A percentile compares a stretch with the other conserved stretches of the same genome.
These are phyloP conservation scores for Poecilia gillii DNA, from an alignment of 2,797 vertebrate genomes.

Conservation along the genomic window DNA sequence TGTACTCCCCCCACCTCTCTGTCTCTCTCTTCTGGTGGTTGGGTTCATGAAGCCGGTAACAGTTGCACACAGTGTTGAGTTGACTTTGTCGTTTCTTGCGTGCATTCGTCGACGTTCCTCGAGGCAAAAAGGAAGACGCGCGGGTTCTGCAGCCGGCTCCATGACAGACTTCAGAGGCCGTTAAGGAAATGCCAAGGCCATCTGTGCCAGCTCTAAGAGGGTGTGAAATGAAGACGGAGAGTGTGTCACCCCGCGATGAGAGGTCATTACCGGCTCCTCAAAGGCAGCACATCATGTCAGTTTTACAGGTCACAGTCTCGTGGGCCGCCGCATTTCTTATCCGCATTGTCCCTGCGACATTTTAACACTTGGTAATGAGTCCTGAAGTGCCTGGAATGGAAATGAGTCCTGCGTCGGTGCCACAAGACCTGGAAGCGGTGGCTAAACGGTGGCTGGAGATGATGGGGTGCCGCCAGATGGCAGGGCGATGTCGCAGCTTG, in stretches of 20 bases:
- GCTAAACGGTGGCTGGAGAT: constrained; percentile 39
- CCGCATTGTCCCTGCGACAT: constrained; percentile 49
- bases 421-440: constrained; percentile 30
- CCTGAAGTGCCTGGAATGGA: constrained; percentile 57
- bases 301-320: constrained; percentile 77
- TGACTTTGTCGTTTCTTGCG: neutral
- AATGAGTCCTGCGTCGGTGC: constrained; percentile 41
- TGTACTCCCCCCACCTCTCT: neutral
- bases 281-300: constrained; percentile 79
- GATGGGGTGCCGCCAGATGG: constrained; percentile 64
- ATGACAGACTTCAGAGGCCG: constrained; percentile 51
- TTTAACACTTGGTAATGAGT: constrained; percentile 68
- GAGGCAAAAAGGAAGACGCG: constrained; percentile 31
- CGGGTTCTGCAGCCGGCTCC: constrained; percentile 31
- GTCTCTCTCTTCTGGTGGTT: neutral
- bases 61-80: neutral
- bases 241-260: constrained; percentile 71
- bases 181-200: constrained; percentile 75
- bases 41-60: neutral
- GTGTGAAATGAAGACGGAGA: constrained; percentile 82
- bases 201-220: constrained; percentile 70
- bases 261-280: constrained; percentile 79
- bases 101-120: constrained; percentile 31
- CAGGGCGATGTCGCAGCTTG: constrained; percentile 37
- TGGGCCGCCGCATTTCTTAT: constrained; percentile 63